Evolutionary conservation across 92 coral and sea anemone species (phyloP).

Genomic region (Nematostella vectensis): DNA sequence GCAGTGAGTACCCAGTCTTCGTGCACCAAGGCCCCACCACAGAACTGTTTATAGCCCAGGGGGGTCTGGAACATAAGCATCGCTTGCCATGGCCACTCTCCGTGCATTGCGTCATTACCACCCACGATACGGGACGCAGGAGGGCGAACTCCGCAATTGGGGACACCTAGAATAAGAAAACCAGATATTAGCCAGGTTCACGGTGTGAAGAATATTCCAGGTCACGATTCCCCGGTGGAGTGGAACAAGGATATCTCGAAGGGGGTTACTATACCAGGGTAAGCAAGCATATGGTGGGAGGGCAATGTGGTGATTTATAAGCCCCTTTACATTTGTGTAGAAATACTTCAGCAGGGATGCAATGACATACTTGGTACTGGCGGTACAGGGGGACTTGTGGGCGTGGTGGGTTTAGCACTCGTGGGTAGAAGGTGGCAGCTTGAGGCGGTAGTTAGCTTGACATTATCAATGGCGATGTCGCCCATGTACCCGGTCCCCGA

Average conservation of each 20-base stretch:
- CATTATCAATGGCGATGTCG: conserved; percentile 77
- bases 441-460: conserved; percentile 16
- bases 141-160: conserved; percentile 47
- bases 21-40: conserved; percentile 80
- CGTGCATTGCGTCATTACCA: conserved; percentile 45
- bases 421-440: conserved; percentile 14
- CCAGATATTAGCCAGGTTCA: too few relatives aligned
- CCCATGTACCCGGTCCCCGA: conserved; percentile 76
- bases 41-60: conserved; percentile 46
- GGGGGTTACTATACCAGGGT: too few relatives aligned
- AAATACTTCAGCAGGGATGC: too few relatives aligned
- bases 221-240: too few relatives aligned
- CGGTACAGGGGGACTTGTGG: too few relatives aligned
- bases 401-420: too few relatives aligned
- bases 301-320: too few relatives aligned
- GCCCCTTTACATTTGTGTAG: too few relatives aligned
- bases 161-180: conserved; percentile 17
- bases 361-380: too few relatives aligned
- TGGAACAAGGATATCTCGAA: too few relatives aligned
- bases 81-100: conserved; percentile 96
- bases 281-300: too few relatives aligned
- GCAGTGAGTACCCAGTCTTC: conserved; percentile 75
- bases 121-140: conserved; percentile 72
- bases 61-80: conserved; percentile 35
- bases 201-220: too few relatives aligned